Conservation (phyloP, 2,797 vertebrate species). For the Propithecus perrieri region DNA sequence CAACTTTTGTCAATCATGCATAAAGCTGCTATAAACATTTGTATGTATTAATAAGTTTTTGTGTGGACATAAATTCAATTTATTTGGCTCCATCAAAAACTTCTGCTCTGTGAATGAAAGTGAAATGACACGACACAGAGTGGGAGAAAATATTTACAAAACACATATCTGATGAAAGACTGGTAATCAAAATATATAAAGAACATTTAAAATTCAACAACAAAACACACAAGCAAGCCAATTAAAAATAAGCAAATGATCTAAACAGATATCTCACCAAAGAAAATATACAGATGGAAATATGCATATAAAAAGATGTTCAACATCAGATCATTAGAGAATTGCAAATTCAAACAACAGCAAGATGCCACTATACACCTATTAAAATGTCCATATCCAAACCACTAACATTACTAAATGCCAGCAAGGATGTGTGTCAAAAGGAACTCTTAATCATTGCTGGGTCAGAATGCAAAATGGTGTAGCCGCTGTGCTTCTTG, state of each 20-base stretch:
- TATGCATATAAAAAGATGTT: not conserved
- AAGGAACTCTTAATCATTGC: not conserved
- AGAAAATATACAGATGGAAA: not conserved
- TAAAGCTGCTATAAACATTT: not conserved
- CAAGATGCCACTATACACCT: not conserved
- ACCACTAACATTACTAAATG: not conserved
- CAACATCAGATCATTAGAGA: not conserved
- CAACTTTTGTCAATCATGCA: not conserved
- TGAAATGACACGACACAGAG: not conserved
- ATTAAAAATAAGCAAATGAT: not conserved
- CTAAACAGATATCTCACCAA: not conserved
- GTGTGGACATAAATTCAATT: not conserved
- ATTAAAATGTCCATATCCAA: not conserved
- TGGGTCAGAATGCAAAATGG: not conserved
- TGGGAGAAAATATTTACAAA: not conserved
- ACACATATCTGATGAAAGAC: not conserved
- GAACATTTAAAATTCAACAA: not conserved
- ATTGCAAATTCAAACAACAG: not conserved
- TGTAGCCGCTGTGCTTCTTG: not conserved
- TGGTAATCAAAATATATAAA: not conserved
- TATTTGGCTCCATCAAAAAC: not conserved
- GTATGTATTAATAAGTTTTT: not conserved
- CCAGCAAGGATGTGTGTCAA: not conserved
- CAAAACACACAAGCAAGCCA: not conserved
- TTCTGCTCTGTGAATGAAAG: not conserved